Evolutionary conservation across 2,888 invertebrate genomes (phyloP), one percentile per base, ranked within the genome.

Genomic region (Lacanobia oleracea): DNA sequence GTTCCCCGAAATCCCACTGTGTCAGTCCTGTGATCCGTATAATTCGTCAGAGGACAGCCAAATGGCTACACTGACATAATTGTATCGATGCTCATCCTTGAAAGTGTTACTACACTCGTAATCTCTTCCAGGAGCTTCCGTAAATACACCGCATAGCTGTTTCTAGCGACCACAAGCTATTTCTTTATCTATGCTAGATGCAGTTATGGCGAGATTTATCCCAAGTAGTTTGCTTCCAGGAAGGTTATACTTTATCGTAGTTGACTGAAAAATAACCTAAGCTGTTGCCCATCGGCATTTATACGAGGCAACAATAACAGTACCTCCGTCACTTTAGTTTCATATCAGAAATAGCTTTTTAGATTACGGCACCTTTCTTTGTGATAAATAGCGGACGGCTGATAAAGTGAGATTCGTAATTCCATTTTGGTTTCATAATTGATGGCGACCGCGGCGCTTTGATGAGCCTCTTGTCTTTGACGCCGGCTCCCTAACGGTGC

Each of bases 1-100:
- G 86, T 83, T 77, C 64, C 72, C 75, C 68, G 61, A 84, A 88
- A 88, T 87, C 88, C 85, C 67, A 62, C 68, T 67, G 70, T 85
- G 88, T 87, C 89, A 85, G 81, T 79, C 23, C 62, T 75, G 78
- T 83, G 79, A 87, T 85, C 87, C 86, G 74, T 79, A 84, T 89
- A 88, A 88, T 88, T 87, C 84, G 81, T 84, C 82, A 83, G 78
- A 77, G 73, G 88, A 83, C 88, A 87, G 70, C 63, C 68, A 72
- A 84, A 82, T 73, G 74, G 76, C 75, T 67, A 71, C 72, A 75
- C 79, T 78, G 78, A 80, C 78, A 79, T 84, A 83, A 81, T 81
- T 78, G 70, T 75, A 66, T 64, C 51, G 63, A 60, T 69, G 57
- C 40, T 67, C 69, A 72, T 78, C 69, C 74, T 72, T 74, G 70